phyloP scores from a whole-genome alignment of 2,797 vertebrate species.

The Glyptemys insculpta region DNA sequence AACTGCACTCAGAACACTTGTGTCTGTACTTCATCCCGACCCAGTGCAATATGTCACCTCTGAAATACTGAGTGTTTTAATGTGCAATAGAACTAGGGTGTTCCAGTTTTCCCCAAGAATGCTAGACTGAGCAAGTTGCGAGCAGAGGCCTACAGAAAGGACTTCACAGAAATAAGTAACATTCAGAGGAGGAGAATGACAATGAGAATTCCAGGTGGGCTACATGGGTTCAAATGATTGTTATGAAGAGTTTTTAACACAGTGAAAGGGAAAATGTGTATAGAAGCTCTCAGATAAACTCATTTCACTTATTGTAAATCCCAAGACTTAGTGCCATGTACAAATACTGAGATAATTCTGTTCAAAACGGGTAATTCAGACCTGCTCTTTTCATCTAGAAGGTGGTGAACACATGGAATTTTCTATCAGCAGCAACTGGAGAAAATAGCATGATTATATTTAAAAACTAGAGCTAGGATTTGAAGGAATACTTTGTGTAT shows the following conservation, averaged over 20 bases:
- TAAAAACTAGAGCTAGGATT: not conserved
- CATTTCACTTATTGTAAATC: not conserved
- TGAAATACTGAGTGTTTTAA: not conserved
- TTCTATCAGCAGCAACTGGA: too few relatives aligned
- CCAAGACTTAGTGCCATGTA: not conserved
- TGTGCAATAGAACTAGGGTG: not conserved
- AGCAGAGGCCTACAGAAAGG: not conserved
- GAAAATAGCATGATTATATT: too few relatives aligned
- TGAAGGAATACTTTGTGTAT: not conserved
- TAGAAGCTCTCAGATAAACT: not conserved
- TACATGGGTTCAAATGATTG: not conserved
- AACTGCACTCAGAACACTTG: not conserved
- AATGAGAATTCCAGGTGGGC: not conserved
- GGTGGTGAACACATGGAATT: not conserved
- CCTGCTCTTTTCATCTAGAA: not conserved
- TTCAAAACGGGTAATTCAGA: not conserved
- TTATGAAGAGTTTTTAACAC: not conserved
- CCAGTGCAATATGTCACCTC: not conserved
- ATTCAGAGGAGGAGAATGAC: not conserved
- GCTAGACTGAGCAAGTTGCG: not conserved
- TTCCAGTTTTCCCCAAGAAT: not conserved
- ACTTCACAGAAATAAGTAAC: not conserved
- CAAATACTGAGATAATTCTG: not conserved
- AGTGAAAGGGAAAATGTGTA: not conserved
- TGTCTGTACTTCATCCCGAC: not conserved